Evolutionary conservation across 2,113 vertebrate genomes (phyloP).

Genomic region (Melanerpes formicivorus): DNA sequence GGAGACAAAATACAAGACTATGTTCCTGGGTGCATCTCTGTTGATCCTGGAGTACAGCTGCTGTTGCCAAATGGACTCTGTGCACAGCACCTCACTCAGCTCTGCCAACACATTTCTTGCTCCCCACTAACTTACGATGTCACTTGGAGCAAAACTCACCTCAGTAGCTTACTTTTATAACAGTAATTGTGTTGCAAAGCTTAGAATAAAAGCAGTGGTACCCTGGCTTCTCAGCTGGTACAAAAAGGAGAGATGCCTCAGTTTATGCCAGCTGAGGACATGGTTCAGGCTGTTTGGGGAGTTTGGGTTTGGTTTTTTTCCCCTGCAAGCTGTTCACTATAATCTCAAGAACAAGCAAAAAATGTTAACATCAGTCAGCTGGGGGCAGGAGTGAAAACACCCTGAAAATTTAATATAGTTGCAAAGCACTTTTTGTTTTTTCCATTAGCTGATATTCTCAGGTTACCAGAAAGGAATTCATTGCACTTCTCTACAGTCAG

Average conservation of each 20-base stretch:
- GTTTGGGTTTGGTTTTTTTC: background rate
- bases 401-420: slow-evolving; percentile 52
- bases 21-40: background rate
- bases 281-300: background rate
- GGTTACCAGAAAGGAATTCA: slow-evolving; percentile 61
- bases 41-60: background rate
- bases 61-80: background rate
- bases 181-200: background rate
- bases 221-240: background rate
- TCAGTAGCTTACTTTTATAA: slow-evolving; percentile 20
- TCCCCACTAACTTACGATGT: slow-evolving; percentile 20
- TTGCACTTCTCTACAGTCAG: slow-evolving; percentile 10
- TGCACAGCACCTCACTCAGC: background rate
- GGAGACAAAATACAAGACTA: background rate
- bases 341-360: slow-evolving; percentile 24
- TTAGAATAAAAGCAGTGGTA: slow-evolving; percentile 29
- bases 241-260: background rate
- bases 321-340: background rate
- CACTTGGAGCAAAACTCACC: slow-evolving; percentile 25
- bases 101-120: slow-evolving; percentile 9
- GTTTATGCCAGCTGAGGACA: slow-evolving; percentile 10
- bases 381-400: slow-evolving; percentile 31
- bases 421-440: slow-evolving; percentile 49
- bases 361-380: slow-evolving; percentile 41
- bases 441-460: slow-evolving; percentile 61